Base-by-base conservation (phyloP, 2,113 vertebrate genomes). In the Salvelinus alpinus region DNA sequence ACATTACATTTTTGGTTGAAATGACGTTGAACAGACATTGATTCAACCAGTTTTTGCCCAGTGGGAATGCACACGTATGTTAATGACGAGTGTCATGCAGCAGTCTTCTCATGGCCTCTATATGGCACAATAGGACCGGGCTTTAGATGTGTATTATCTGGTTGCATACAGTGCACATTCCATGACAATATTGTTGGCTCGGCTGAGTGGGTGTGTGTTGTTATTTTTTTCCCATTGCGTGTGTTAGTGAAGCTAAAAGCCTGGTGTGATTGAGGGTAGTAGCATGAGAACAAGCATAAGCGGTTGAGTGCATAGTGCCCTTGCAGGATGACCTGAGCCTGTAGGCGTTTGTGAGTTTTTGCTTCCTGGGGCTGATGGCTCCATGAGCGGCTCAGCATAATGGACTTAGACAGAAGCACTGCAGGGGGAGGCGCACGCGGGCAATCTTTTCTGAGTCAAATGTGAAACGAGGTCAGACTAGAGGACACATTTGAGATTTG, bases 321-420 rank as follows among this genome's bases (percentile, higher is more conserved):
- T 77, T 54, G 59, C 48, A n/a, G 44, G 62, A 48, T 79, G 74
- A 67, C 78, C 76, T 77, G 7, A 48, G 0, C 34, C 72, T 44
- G 29, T 60, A 64, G 72, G 11, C 62, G 57, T 69, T 70, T 66
- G 70, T 72, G 54, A 25, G 73, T 68, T 48, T 67, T 27, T 48
- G 47, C 27, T 24, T 67, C 64, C 73, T 25, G 24, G 48, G 62
- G 48, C 27, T 76, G 69, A 79, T 5, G 51, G 73, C 73, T 68
- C 38, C 64, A 68, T 51, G 18, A 27, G 6, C 38, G 14, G 44
- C 75, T 81, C 75, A 79, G 27, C 54, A 24, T 82, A 78, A 82
- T 78, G 70, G 18, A 66, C 25, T 83, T 54, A 38, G 80, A 78
- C 64, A 78, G 73, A 38, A 67, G 34, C 60, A 47, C 51, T 31